Conservation (phyloP, 2,113 vertebrate species). For the Gracilinanus agilis region DNA sequence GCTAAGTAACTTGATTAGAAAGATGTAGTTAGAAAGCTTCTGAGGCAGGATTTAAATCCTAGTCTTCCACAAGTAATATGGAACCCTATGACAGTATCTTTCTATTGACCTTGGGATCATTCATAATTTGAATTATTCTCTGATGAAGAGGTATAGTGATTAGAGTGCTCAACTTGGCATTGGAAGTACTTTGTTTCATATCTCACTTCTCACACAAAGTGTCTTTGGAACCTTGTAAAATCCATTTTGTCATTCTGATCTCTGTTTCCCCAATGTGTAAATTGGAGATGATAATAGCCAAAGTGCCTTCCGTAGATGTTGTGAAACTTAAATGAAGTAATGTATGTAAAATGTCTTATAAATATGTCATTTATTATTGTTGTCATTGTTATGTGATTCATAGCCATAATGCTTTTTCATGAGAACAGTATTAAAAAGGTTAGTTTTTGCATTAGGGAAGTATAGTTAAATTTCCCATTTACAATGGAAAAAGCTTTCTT, state of each 20-base stretch:
- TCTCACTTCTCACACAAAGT: background rate
- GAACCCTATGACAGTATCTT: background rate
- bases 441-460: background rate
- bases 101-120: background rate
- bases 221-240: background rate
- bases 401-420: background rate
- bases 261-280: background rate
- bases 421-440: background rate
- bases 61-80: background rate
- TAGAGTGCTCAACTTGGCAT: background rate
- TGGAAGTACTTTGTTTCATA: background rate
- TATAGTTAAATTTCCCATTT: background rate
- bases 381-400: background rate
- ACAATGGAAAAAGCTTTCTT: background rate
- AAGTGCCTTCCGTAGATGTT: background rate
- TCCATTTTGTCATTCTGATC: background rate
- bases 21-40: too few relatives aligned
- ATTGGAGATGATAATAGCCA: background rate
- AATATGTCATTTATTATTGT: background rate
- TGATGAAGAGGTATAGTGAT: background rate
- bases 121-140: background rate
- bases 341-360: background rate
- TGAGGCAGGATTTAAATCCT: background rate
- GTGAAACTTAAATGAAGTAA: background rate
- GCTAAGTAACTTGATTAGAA: too few relatives aligned